Evolutionary conservation across 2,888 invertebrate genomes (phyloP), one percentile per base, ranked within the genome.

Genomic region (Quadroppia sp.): DNA sequence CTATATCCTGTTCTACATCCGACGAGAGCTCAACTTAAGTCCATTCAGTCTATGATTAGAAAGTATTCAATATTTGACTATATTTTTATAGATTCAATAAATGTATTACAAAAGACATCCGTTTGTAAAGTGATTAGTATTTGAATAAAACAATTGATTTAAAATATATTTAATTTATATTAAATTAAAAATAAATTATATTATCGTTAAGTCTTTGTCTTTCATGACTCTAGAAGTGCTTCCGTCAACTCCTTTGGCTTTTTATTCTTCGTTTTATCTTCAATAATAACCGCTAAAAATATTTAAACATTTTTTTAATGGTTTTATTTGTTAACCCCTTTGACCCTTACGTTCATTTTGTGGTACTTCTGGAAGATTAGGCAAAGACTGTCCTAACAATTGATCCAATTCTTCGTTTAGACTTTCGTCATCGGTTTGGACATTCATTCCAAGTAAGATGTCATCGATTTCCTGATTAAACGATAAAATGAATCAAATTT

Each of bases 1-100:
- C 20, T 92, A 92, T 85, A 90, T 92, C 78, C 85, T 92, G 79
- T 91, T 92, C 85, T 92, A 91, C 85, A 89, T 90, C 78, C 86
- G 90, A 23, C 86, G 89, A 76, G 56, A 71, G 32, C 61, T 61
- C 61, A 61, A 61, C 25, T 30, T 61, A 30, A 30, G 25, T 23
- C 61, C 61, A 61, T 61, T 61, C 25, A 61, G 32, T 32, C n/a
- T 56, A 23, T 56, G 13, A 56, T 61, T 4, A 32, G 32, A 9
- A 30, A 7, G 11, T 20, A 30, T 17, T 30, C 11, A 45, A 45
- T 9, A n/a, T 30, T 30, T 32, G 61, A 32, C 3, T 23, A 13
- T 11, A 23, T 53, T 23, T 53, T 53, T 53, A 9, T 13, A 53
- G 20, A 50, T 13, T 50, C 15, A 17, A 50, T 50, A 15, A 42